Base-by-base conservation (phyloP, 2,113 vertebrate species). In the Forbesichthys papilliferus region DNA sequence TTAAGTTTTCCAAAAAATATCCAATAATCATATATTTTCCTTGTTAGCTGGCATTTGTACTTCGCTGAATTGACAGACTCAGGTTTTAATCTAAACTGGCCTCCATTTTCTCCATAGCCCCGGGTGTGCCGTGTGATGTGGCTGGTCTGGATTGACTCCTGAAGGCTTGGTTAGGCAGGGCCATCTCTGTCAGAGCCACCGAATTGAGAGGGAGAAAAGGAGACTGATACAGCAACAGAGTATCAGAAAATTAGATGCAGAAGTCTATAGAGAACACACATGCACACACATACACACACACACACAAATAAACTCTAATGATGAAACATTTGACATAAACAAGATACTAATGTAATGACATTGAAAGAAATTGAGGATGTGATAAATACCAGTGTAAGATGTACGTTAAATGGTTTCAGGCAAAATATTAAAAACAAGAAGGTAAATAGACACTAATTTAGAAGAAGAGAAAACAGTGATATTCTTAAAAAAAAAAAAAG, bases 81-180 rank as follows among this genome's bases (percentile, higher is more conserved):
- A 27, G 27, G 2, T 27, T 27, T 27, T 27, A 27, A 3, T 78
- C 55, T 62, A 52, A 75, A 79, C 49, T 55, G n/a, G 8, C 13
- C 4, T 60, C 58, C 34, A 48, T 14, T 66, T 65, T 51, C 52
- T 67, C 33, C 4, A 64, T 64, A 71, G 48, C 54, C 61, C 70
- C n/a, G 27, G 69, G 64, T 55, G 66, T 11, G 2, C 34, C 55
- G 55, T 13, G 56, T 55, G 64, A 76, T 74, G 27, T 59, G 61
- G 64, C 48, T 33, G 51, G 57, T 64, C 0, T 2, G 73, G 56
- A 78, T 59, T 71, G 49, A 78, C 74, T 69, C 51, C 4, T 61
- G 47, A 66, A 68, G 1, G 20, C 64, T 68, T 1, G 62, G 66
- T 62, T 68, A n/a, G 68, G 68, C 68, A 49, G 51, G 66, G 66